phyloP scores from a whole-genome alignment of 2,797 vertebrate genomes.

The Malacoraja senta region DNA sequence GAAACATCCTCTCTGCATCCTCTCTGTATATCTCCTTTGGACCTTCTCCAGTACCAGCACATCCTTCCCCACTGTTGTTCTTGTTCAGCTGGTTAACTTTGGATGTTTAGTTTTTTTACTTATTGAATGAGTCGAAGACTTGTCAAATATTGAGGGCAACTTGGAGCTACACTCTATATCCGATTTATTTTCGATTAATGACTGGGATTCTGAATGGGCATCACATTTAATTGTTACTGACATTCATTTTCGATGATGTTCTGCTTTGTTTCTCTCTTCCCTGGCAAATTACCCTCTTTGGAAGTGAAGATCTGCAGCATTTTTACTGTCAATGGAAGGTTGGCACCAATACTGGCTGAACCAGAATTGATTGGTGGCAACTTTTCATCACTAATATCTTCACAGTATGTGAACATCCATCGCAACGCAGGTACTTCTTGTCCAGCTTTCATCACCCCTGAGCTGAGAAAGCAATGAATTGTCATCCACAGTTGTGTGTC shows the following conservation, averaged over 20 bases:
- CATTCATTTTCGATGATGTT: not conserved
- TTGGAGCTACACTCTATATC: not conserved
- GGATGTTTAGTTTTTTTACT: not conserved
- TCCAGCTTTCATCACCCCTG: no score
- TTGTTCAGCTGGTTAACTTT: not conserved
- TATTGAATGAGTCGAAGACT: not conserved
- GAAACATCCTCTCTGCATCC: no score
- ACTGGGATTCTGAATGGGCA: not conserved
- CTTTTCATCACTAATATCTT: no score
- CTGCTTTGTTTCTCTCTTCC: not conserved
- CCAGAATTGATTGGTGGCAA: no score
- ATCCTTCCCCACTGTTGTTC: no score
- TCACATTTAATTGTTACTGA: not conserved
- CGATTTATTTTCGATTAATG: not conserved
- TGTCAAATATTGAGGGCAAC: not conserved
- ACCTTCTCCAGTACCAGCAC: no score
- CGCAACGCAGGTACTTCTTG: no score
- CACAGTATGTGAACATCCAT: no score
- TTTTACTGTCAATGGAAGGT: no score
- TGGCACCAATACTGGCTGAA: not conserved
- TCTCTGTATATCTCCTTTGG: no score
- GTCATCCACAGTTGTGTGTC: no score
- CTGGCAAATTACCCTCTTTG: not conserved
- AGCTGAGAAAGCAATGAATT: no score
- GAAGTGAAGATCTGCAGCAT: not conserved